phyloP scores from a whole-genome alignment of 2,113 vertebrate genomes.

The Leiothrix lutea region DNA sequence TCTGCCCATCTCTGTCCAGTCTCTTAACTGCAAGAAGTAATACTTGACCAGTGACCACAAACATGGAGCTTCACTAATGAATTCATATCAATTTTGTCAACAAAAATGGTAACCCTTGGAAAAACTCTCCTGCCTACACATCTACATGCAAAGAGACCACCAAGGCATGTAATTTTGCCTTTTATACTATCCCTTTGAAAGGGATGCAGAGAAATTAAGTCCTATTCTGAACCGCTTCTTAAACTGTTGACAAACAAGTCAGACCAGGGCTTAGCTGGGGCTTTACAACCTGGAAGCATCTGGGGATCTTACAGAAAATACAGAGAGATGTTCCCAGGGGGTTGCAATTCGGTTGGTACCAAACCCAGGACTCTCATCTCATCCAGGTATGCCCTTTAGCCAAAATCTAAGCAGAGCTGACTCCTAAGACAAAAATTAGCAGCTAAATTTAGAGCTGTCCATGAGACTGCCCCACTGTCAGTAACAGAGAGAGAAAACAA shows the following conservation, averaged over 20 bases:
- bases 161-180: not conserved
- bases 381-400: not conserved
- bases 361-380: not conserved
- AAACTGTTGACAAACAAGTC: not conserved
- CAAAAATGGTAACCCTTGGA: not conserved
- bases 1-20: not conserved
- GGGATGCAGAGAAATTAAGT: not conserved
- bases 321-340: not conserved
- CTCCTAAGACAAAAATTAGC: not conserved
- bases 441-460: slow-evolving; percentile 17
- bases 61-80: not conserved
- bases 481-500: slow-evolving; percentile 13
- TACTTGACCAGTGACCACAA: not conserved
- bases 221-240: not conserved
- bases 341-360: not conserved
- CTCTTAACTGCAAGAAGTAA: not conserved
- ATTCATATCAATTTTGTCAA: not conserved
- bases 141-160: not conserved
- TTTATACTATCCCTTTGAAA: not conserved
- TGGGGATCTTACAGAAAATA: not conserved
- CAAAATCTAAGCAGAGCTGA: not conserved
- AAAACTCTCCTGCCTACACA: not conserved
- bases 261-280: not conserved
- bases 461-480: not conserved
- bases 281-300: not conserved